These are phyloP conservation scores for Melanostoma scalare DNA, from an alignment of 2,888 invertebrate genomes.

Conservation along the genomic window DNA sequence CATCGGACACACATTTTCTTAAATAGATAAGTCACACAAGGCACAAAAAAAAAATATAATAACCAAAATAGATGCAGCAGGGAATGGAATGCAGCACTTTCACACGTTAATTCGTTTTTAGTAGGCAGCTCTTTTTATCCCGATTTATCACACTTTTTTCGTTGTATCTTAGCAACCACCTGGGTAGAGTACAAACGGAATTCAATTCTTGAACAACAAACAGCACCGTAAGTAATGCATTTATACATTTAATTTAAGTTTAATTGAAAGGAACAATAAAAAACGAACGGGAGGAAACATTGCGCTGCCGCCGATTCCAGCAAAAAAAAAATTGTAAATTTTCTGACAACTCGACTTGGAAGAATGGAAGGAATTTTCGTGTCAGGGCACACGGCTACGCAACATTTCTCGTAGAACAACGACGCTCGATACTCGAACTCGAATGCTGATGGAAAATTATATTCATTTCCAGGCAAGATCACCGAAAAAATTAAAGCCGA, in stretches of 20 bases:
- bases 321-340: slow-evolving; percentile 55
- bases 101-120: slow-evolving; percentile 52
- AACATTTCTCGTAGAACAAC: slow-evolving; percentile 52
- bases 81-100: slow-evolving; percentile 69
- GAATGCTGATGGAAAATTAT: slow-evolving; percentile 60
- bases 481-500: slow-evolving; percentile 2
- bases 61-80: slow-evolving; percentile 67
- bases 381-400: slow-evolving; percentile 58
- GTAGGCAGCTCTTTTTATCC: slow-evolving; percentile 50
- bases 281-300: slow-evolving; percentile 43
- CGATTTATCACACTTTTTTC: slow-evolving; percentile 58
- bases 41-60: slow-evolving; percentile 34
- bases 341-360: slow-evolving; percentile 72
- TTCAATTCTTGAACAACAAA: slow-evolving; percentile 20
- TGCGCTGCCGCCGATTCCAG: slow-evolving; percentile 61
- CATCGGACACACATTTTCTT: slow-evolving; percentile 39
- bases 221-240: slow-evolving; percentile 54
- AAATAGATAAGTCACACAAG: slow-evolving; percentile 54
- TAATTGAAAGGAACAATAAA: slow-evolving; percentile 52
- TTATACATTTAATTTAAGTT: slow-evolving; percentile 40
- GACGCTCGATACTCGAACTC: slow-evolving; percentile 71
- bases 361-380: slow-evolving; percentile 51
- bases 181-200: slow-evolving; percentile 47
- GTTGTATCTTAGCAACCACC: slow-evolving; percentile 65
- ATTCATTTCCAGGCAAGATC: slow-evolving; percentile 58